A percentile compares a stretch with the other conserved stretches of the same genome.
Evolutionary conservation across 1,140 invertebrate species (phyloP).

Genomic region (Drosophila triauraria): DNA sequence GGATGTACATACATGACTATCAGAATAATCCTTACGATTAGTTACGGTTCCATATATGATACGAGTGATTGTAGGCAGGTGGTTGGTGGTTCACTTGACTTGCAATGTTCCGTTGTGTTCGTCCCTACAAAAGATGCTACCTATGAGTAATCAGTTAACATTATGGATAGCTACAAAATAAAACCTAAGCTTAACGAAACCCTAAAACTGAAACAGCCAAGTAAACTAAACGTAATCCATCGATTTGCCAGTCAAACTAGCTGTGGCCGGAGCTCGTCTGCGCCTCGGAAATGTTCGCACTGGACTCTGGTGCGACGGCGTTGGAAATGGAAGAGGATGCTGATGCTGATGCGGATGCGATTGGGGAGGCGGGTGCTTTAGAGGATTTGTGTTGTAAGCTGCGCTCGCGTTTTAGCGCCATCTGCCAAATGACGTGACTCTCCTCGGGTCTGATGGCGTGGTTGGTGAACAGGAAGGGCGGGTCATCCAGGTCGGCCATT

Average conservation of each 20-base stretch:
- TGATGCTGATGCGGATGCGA: slow-evolving; percentile 5
- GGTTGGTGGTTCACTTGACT: slow-evolving; percentile 81
- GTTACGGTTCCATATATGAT: slow-evolving; percentile 60
- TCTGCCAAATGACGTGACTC: slow-evolving; percentile 85
- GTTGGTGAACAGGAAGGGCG: slow-evolving; percentile 87
- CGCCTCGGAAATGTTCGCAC: slow-evolving; percentile 14
- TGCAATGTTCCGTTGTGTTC: slow-evolving; percentile 53
- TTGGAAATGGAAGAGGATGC: slow-evolving; percentile 20
- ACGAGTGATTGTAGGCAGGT: slow-evolving; percentile 83
- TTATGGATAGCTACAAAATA: slow-evolving; percentile 34
- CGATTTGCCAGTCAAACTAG: slow-evolving; percentile 44
- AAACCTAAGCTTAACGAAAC: slow-evolving; percentile 48
- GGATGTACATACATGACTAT: slow-evolving; percentile 39
- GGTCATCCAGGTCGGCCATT: slow-evolving; percentile 56
- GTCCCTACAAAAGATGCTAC: slow-evolving; percentile 52
- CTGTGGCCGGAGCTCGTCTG: slow-evolving; percentile 43
- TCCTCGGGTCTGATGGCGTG: slow-evolving; percentile 86
- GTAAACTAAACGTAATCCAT: slow-evolving; percentile 34
- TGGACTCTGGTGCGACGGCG: neutral
- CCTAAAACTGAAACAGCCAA: slow-evolving; percentile 59
- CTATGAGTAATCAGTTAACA: slow-evolving; percentile 49
- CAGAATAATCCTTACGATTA: slow-evolving; percentile 45
- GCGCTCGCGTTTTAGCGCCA: slow-evolving; percentile 36
- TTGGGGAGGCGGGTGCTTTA: slow-evolving; percentile 21
- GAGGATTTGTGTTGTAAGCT: slow-evolving; percentile 7